These are phyloP conservation scores for Brachynemurus nebulosus DNA, from an alignment of 2,888 invertebrate species.

Conservation along the genomic window DNA sequence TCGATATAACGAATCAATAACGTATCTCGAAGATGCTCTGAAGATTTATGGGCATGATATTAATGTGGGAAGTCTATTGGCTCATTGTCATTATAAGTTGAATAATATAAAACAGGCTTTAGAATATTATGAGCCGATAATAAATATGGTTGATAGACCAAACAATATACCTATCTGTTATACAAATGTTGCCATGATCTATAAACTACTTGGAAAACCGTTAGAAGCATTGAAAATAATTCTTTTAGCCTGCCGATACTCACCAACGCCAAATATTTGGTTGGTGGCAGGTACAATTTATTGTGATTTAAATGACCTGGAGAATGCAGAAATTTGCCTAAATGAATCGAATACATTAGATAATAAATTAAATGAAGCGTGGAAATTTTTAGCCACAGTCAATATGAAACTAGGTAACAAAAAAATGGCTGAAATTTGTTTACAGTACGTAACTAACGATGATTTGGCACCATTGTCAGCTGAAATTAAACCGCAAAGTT, in stretches of 20 bases:
- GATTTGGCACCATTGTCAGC: not conserved
- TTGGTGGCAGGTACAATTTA: slow-evolving; percentile 22
- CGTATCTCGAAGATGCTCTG: slow-evolving; percentile 26
- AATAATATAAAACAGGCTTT: slow-evolving; percentile 21
- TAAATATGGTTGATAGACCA: slow-evolving; percentile 25
- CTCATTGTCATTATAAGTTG: slow-evolving; percentile 25
- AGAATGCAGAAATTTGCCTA: slow-evolving; percentile 30
- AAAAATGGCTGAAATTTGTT: slow-evolving; percentile 28
- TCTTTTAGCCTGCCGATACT: slow-evolving; percentile 24
- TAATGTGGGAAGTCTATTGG: slow-evolving; percentile 24
- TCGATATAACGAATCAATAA: slow-evolving; percentile 25
- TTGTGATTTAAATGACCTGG: slow-evolving; percentile 25
- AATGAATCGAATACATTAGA: slow-evolving; percentile 28
- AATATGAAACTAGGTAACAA: slow-evolving; percentile 25
- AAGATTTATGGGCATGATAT: slow-evolving; percentile 25
- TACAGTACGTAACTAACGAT: slow-evolving; percentile 24
- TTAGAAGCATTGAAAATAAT: slow-evolving; percentile 20
- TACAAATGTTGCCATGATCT: slow-evolving; percentile 19
- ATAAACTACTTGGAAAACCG: not conserved
- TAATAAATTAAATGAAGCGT: slow-evolving; percentile 26
- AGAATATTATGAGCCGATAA: slow-evolving; percentile 23
- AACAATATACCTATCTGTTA: slow-evolving; percentile 27
- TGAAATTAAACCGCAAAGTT: no score
- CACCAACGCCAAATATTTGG: slow-evolving; percentile 29
- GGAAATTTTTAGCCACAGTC: slow-evolving; percentile 29